phyloP scores from a whole-genome alignment of 2,888 invertebrate genomes.

The Ectemnius lituratus region DNA sequence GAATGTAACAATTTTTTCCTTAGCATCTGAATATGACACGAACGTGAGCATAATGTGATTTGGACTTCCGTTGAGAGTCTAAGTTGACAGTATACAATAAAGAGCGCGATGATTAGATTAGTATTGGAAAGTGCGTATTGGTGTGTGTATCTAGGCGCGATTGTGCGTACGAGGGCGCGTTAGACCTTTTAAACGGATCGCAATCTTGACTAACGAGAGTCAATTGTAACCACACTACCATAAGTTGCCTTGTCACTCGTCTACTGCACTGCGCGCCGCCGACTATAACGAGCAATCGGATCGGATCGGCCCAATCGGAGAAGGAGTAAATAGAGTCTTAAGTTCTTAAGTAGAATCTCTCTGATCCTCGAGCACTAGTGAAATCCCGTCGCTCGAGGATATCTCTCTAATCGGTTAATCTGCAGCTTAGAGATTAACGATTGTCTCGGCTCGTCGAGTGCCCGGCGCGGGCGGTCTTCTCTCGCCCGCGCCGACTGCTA shows the following conservation, averaged over 20 bases:
- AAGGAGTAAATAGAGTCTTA: neutral
- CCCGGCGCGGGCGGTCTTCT: neutral
- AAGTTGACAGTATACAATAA: no score
- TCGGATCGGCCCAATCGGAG: neutral
- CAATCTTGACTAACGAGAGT: slow-evolving; percentile 27
- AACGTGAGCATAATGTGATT: no score
- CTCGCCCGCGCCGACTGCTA: neutral
- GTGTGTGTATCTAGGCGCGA: slow-evolving; percentile 16
- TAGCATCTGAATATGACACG: no score
- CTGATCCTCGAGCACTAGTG: no score
- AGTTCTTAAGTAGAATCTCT: neutral
- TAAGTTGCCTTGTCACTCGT: slow-evolving; percentile 16
- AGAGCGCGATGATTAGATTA: neutral
- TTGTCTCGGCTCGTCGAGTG: neutral
- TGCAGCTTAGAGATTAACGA: slow-evolving; percentile 7
- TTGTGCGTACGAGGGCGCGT: slow-evolving; percentile 31
- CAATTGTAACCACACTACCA: slow-evolving; percentile 25
- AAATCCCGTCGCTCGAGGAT: neutral
- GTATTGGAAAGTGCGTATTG: neutral
- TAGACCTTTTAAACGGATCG: slow-evolving; percentile 40
- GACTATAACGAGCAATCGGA: slow-evolving; percentile 13
- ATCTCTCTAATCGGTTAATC: slow-evolving; percentile 4
- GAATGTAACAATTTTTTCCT: no score
- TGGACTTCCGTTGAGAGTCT: no score
- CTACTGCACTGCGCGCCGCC: slow-evolving; percentile 9